Evolutionary conservation across 2,888 invertebrate species (phyloP).

Genomic region (Tyria jacobaeae): DNA sequence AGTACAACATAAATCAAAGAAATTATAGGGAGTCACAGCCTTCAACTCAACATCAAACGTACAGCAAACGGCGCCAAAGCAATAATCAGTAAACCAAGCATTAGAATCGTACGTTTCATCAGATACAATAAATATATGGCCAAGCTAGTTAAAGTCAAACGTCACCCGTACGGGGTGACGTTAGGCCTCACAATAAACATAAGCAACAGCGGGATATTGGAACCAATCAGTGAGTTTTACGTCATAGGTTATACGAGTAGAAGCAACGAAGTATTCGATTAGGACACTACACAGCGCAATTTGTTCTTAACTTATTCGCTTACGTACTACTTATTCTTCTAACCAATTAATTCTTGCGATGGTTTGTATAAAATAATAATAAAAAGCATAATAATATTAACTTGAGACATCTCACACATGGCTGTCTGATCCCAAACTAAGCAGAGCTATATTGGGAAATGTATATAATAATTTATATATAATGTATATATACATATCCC

Average conservation of each 20-base stretch:
- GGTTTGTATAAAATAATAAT: too few species aligned
- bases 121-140: slow-evolving; percentile 65
- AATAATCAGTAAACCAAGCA: slow-evolving; percentile 36
- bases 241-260: not conserved
- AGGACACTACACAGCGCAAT: too few species aligned
- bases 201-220: slow-evolving; percentile 1
- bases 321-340: too few species aligned
- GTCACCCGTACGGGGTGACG: slow-evolving; percentile 62
- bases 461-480: too few species aligned
- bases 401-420: too few species aligned
- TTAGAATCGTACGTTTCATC: slow-evolving; percentile 60
- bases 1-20: not conserved
- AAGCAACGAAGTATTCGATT: not conserved
- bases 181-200: slow-evolving; percentile 20
- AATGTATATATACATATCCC: too few species aligned
- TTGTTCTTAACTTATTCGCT: too few species aligned
- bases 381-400: too few species aligned
- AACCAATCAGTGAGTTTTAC: not conserved
- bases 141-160: slow-evolving; percentile 65
- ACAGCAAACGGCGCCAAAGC: not conserved
- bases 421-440: too few species aligned
- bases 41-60: not conserved
- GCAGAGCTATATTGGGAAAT: too few species aligned
- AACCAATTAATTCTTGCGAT: not conserved
- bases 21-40: not conserved